Evolutionary conservation across 92 coral and sea anemone species (phyloP).

Genomic region (Umimayanthus kanabou): DNA sequence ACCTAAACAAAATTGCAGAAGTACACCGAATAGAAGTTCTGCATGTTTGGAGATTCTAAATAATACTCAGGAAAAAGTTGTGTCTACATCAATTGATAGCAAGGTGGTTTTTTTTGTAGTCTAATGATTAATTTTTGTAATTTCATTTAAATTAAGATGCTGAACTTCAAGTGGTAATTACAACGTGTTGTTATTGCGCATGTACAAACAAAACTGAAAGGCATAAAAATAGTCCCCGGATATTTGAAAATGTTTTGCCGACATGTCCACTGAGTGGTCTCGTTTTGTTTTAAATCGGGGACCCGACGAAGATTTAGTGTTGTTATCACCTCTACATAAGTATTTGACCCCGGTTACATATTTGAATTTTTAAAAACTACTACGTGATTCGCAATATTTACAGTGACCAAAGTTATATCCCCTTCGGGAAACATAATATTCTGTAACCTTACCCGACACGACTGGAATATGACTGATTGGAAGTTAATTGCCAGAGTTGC

Average conservation of each 20-base stretch:
- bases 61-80: not conserved
- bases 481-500: constrained; percentile 15
- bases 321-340: not conserved
- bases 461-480: constrained; percentile 4
- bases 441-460: constrained; percentile 6
- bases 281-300: not conserved
- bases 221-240: constrained; percentile 13
- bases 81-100: not conserved
- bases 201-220: not conserved
- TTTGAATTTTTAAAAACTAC: not conserved
- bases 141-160: too few relatives aligned
- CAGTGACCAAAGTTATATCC: not conserved
- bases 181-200: not conserved
- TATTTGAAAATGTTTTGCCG: not conserved
- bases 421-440: not conserved
- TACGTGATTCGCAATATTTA: not conserved
- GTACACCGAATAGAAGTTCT: not conserved
- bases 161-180: not conserved
- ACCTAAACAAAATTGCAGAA: not conserved
- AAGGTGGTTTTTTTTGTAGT: not conserved
- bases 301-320: not conserved
- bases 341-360: not conserved
- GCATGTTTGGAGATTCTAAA: not conserved
- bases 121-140: not conserved
- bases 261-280: not conserved